Percentiles rank a stretch among this genome's conserved stretches.
Conservation (phyloP, 2,113 vertebrate species). For the Catharus bicknelli region DNA sequence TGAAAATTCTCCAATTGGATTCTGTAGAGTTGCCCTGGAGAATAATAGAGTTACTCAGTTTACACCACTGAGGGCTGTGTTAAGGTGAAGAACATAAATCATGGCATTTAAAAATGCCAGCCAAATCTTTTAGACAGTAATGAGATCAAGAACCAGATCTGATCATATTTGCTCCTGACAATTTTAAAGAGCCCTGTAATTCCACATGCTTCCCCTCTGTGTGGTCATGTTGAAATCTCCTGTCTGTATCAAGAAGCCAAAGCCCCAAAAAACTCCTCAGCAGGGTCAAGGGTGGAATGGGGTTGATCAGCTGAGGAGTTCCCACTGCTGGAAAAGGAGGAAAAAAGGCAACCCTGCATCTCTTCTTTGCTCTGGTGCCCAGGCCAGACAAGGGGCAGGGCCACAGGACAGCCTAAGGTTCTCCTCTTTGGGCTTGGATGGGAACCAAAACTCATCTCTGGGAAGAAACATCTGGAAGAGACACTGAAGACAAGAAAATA, state of each 20-base stretch:
- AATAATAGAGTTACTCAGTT: conserved; percentile 57
- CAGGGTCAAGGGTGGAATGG: neutral
- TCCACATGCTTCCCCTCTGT: neutral
- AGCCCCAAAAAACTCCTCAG: neutral
- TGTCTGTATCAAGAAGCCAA: neutral
- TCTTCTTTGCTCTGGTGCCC: neutral
- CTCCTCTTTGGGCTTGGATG: neutral
- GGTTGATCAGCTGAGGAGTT: neutral
- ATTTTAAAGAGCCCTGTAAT: conserved; percentile 32
- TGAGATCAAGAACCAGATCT: conserved; percentile 63
- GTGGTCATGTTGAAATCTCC: neutral
- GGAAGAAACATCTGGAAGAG: neutral
- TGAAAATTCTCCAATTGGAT: conserved; percentile 53
- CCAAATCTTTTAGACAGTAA: conserved; percentile 63
- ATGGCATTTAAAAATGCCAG: conserved; percentile 58
- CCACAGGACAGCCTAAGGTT: neutral
- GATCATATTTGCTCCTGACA: conserved; percentile 52
- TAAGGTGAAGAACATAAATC: conserved; percentile 63
- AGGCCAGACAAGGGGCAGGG: neutral
- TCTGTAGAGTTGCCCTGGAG: conserved; percentile 38
- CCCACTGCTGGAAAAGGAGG: neutral
- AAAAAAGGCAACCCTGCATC: neutral
- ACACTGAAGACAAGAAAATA: neutral
- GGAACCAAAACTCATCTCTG: neutral
- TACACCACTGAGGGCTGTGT: conserved; percentile 11